Conservation (phyloP, 2,888 invertebrate genomes). For the Azorinus chamasolen region DNA sequence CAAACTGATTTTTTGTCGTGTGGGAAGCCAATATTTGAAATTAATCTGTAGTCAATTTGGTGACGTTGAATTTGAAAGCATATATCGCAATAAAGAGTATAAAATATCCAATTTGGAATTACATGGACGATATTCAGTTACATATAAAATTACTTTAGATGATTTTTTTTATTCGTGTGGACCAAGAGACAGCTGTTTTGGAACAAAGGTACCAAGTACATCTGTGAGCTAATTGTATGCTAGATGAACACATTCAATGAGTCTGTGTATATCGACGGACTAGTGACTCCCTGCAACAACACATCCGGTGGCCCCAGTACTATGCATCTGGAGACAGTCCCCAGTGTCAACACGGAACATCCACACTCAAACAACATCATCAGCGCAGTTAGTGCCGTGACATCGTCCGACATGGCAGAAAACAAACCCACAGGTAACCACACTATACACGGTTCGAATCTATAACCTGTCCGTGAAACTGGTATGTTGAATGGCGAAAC, state of each 20-base stretch:
- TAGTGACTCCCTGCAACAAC: conserved; percentile 58
- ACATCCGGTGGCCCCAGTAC: conserved; percentile 34
- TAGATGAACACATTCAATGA: conserved; percentile 82
- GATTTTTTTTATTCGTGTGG: no score
- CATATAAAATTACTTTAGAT: no score
- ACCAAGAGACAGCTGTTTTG: no score
- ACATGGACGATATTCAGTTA: no score
- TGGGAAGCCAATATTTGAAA: neutral
- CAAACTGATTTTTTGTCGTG: conserved; percentile 4
- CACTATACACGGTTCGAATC: no score
- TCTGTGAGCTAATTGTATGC: conserved; percentile 2
- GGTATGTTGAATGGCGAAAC: no score
- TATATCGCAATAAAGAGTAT: no score
- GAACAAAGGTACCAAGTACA: no score
- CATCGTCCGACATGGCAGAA: conserved; percentile 69
- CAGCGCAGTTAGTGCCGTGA: conserved; percentile 58
- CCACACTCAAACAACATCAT: conserved; percentile 55
- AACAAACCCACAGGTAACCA: conserved; percentile 64
- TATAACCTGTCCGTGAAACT: no score
- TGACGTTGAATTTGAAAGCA: no score
- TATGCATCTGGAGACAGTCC: conserved; percentile 64
- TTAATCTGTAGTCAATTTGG: no score
- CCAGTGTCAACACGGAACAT: conserved; percentile 56
- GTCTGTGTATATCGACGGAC: conserved; percentile 78
- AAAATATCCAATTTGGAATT: no score